Percentiles rank a stretch among this genome's conserved stretches.
Evolutionary conservation across 2,888 invertebrate genomes (phyloP).

Genomic region (Rhingia rostrata): DNA sequence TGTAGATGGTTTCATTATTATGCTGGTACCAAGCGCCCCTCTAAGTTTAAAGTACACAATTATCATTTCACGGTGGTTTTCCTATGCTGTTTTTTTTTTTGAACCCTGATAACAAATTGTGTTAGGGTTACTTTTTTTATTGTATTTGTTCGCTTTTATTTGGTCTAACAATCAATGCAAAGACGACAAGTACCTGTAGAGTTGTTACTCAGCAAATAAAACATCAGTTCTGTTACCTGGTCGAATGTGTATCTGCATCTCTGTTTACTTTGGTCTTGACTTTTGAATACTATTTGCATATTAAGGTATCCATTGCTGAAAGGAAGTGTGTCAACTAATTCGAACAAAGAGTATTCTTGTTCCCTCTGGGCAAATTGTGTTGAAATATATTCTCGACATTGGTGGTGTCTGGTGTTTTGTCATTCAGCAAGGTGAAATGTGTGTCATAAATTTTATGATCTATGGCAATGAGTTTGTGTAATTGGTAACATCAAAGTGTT

Average conservation of each 20-base stretch:
- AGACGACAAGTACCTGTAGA: conserved; percentile 1
- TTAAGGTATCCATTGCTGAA: neutral
- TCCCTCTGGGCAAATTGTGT: neutral
- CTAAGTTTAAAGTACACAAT: conserved; percentile 28
- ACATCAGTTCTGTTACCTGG: neutral
- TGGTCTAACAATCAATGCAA: neutral
- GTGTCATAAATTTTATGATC: conserved; percentile 52
- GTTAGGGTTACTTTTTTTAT: conserved; percentile 2
- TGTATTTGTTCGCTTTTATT: neutral
- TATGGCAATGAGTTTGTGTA: conserved; percentile 34
- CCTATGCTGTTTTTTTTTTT: neutral
- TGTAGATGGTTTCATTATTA: conserved; percentile 33
- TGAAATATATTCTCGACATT: conserved; percentile 12
- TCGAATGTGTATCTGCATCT: neutral
- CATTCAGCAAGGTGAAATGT: conserved; percentile 24
- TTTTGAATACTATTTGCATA: conserved; percentile 21
- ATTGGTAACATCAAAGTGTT: conserved; percentile 38
- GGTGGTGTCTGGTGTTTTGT: neutral
- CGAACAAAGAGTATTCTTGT: conserved; percentile 36
- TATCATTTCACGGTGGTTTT: conserved; percentile 10
- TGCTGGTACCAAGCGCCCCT: conserved; percentile 39
- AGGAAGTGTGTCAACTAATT: conserved; percentile 52
- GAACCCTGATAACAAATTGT: conserved; percentile 2
- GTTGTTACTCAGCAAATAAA: conserved; percentile 7
- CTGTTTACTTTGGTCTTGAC: neutral